Conservation (phyloP, 1,140 invertebrate genomes). For the Hypsibius dujardini region DNA sequence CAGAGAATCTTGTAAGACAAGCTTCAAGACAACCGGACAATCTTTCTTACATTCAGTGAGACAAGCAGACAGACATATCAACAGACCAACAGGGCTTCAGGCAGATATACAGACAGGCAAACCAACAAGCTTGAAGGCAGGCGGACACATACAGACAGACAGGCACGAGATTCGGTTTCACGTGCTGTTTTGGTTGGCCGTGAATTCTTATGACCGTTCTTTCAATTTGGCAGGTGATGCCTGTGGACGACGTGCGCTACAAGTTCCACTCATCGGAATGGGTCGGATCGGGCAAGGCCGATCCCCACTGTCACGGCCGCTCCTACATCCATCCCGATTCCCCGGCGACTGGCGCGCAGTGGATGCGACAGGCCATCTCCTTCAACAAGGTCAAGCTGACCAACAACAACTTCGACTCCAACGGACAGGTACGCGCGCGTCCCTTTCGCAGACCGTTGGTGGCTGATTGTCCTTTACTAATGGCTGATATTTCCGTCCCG, state of each 20-base stretch:
- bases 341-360: conserved; percentile 86
- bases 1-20: too few species aligned
- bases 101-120: too few species aligned
- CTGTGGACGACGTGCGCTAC: conserved; percentile 35
- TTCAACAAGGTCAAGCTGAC: conserved; percentile 96
- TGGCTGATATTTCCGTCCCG: conserved; percentile 22
- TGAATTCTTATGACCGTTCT: neutral
- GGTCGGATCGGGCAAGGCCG: conserved; percentile 81
- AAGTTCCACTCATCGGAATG: conserved; percentile 50
- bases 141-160: too few species aligned
- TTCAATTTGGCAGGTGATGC: conserved; percentile 30
- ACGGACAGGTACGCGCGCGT: conserved; percentile 51
- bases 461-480: too few species aligned
- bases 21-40: too few species aligned
- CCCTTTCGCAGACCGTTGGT: neutral
- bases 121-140: too few species aligned
- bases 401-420: conserved; percentile 66
- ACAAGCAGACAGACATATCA: too few species aligned
- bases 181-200: neutral
- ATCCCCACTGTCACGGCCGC: conserved; percentile 55
- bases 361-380: conserved; percentile 89
- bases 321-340: conserved; percentile 86
- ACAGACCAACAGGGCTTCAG: too few species aligned
- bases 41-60: too few species aligned
- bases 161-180: too few species aligned